phyloP scores from a whole-genome alignment of 2,797 vertebrate genomes.

The Sarcophilus harrisii region DNA sequence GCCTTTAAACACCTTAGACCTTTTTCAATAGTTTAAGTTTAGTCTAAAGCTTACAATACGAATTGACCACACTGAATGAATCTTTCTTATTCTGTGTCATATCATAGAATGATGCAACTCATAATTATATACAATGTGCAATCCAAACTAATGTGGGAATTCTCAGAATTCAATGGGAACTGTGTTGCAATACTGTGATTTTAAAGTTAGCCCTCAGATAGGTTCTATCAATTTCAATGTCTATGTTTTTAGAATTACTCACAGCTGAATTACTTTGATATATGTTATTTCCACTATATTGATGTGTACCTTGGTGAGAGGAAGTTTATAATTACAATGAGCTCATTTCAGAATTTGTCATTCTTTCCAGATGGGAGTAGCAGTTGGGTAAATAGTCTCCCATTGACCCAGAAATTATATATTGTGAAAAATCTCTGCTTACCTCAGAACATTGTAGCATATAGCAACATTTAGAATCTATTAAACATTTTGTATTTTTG shows the following conservation, averaged over 20 bases:
- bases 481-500: not conserved
- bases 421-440: not conserved
- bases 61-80: not conserved
- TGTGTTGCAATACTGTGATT: not conserved
- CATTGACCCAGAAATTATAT: not conserved
- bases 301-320: not conserved
- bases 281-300: not conserved
- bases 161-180: not conserved
- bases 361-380: not conserved
- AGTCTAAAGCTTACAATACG: not conserved
- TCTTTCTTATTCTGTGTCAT: not conserved
- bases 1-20: not conserved
- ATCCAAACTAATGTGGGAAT: not conserved
- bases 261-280: not conserved
- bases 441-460: not conserved
- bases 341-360: not conserved
- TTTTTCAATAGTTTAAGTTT: not conserved
- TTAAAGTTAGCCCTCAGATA: not conserved
- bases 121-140: not conserved
- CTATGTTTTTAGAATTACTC: not conserved
- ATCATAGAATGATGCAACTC: not conserved
- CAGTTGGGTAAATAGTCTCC: not conserved
- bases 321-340: not conserved
- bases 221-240: not conserved
- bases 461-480: not conserved